Evolutionary conservation across 2,888 invertebrate species (phyloP), one percentile per base, ranked within the genome.

Genomic region (Eumacrocentrus americanus): DNA sequence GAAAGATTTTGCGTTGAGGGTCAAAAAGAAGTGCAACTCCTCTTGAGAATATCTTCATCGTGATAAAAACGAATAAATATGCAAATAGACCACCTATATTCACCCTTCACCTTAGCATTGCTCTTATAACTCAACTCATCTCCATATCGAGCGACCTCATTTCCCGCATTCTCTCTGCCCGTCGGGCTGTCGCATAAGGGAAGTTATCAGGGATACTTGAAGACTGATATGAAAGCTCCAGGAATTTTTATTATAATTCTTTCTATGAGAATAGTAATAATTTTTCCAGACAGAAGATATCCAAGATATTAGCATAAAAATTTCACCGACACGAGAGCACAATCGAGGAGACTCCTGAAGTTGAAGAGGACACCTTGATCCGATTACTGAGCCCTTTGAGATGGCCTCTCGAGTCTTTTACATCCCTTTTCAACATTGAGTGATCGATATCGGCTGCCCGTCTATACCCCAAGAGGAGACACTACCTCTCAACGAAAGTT

Each of bases 31-130:
- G n/a, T n/a, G n/a, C n/a, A n/a, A n/a, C n/a, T n/a, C n/a, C n/a
- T n/a, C n/a, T n/a, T n/a, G n/a, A n/a, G n/a, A n/a, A n/a, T n/a
- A n/a, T n/a, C n/a, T 48, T 56, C 22, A 23, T 56, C 55, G 25
- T 47, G 64, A 68, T 68, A n/a, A 61, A 66, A 65, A 65, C 66
- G 68, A 62, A 68, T 70, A 68, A 69, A 71, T 70, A 70, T 70
- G 70, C 65, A 66, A 69, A 70, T 68, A n/a, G 58, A 58, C n/a
- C 63, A 53, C 55, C 64, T 58, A 34, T 9, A 46, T 55, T 46
- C 11, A 55, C 22, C 46, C 55, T 46, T 55, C 23, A 55, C 46
- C 55, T 37, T 46, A 7, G 18, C 37, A 7, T 25, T 12, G 22
- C 11, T 35, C 23, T 9, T 14, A 14, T 29, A 29, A 29, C 29